Evolutionary conservation across 2,888 invertebrate species (phyloP).

Genomic region (Athrips mouffetella): DNA sequence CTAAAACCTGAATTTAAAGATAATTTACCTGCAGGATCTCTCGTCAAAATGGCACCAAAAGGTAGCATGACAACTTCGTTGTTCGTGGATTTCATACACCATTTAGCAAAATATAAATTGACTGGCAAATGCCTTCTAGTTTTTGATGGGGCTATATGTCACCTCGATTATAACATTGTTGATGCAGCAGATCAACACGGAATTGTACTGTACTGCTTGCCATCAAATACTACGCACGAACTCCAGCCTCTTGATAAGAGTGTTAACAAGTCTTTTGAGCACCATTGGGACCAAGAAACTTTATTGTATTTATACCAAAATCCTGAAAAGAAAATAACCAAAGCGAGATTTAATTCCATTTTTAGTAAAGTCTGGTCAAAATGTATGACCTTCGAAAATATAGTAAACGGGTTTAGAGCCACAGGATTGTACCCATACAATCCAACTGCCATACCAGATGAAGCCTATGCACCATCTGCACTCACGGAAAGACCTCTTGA

Average conservation of each 20-base stretch:
- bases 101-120: conserved; percentile 19
- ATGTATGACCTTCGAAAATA: conserved; percentile 5
- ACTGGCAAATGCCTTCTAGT: conserved; percentile 20
- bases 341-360: not conserved
- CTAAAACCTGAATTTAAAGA: conserved; percentile 14
- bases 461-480: not conserved
- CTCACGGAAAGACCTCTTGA: not conserved
- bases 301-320: conserved; percentile 9
- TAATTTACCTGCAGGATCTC: conserved; percentile 21
- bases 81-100: conserved; percentile 16
- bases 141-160: conserved; percentile 22
- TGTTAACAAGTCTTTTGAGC: not conserved
- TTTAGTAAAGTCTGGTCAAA: not conserved
- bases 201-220: conserved; percentile 21
- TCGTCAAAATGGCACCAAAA: conserved; percentile 24
- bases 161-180: conserved; percentile 16
- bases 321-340: conserved; percentile 24
- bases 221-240: conserved; percentile 21
- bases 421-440: conserved; percentile 13
- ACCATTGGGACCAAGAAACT: not conserved
- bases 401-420: conserved; percentile 11
- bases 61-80: conserved; percentile 21
- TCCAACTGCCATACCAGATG: conserved; percentile 9
- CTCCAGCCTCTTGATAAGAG: conserved; percentile 24
- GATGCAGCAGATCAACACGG: conserved; percentile 21